Percentiles rank a stretch among this genome's conserved stretches.
phyloP scores from a whole-genome alignment of 2,797 vertebrate species.

The Garrulus glandarius region DNA sequence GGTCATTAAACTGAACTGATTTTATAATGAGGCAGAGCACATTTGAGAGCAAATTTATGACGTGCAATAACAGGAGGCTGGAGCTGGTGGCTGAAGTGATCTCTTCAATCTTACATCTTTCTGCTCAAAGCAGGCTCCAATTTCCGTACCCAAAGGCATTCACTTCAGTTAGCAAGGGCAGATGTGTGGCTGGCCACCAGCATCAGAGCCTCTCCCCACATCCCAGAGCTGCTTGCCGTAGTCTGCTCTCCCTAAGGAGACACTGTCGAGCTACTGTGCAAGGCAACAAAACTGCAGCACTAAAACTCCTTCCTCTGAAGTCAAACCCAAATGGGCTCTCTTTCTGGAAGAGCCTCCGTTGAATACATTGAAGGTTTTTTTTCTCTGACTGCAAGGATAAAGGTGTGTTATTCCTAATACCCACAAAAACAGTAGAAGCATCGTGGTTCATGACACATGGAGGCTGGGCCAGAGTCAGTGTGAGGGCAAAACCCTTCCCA shows the following conservation, averaged over 20 bases:
- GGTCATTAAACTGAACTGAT: slow-evolving; percentile 2
- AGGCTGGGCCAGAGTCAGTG: neutral
- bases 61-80: neutral
- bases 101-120: neutral
- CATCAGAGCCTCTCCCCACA: neutral
- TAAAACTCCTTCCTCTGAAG: neutral
- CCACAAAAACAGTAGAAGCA: neutral
- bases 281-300: neutral
- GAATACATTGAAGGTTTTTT: neutral
- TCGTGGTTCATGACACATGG: rapidly evolving
- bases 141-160: neutral
- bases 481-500: neutral
- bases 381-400: neutral
- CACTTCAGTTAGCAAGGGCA: neutral
- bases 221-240: neutral
- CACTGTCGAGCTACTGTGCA: neutral
- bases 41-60: neutral
- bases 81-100: neutral
- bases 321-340: neutral
- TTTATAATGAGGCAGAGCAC: neutral
- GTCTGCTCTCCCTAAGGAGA: neutral
- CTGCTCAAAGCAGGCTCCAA: neutral
- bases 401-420: neutral
- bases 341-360: neutral
- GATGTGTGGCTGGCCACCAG: neutral